Evolutionary conservation across 2,888 invertebrate species (phyloP).

Genomic region (Perdita meconis): DNA sequence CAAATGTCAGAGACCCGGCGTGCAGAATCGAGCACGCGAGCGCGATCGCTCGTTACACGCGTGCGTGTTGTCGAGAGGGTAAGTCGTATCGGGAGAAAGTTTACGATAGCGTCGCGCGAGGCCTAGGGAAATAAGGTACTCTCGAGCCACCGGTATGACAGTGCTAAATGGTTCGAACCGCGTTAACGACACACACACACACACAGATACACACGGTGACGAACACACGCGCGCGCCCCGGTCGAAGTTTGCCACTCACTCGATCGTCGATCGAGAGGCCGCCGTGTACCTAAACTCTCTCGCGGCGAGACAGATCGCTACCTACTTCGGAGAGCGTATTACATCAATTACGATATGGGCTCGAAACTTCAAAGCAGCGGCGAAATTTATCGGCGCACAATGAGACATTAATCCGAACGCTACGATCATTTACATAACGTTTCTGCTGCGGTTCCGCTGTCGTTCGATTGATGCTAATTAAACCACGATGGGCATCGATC

Average conservation of each 20-base stretch:
- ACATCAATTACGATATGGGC: slow-evolving; percentile 58
- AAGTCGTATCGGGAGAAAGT: slow-evolving; percentile 63
- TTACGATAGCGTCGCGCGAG: slow-evolving; percentile 48
- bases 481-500: slow-evolving; percentile 54
- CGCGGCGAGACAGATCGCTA: slow-evolving; percentile 38
- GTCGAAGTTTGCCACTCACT: slow-evolving; percentile 61
- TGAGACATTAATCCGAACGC: slow-evolving; percentile 53
- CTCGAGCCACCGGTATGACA: slow-evolving; percentile 59
- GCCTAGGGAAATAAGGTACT: slow-evolving; percentile 33
- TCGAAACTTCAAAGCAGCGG: slow-evolving; percentile 52
- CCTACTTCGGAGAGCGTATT: slow-evolving; percentile 38
- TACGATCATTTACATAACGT: slow-evolving; percentile 58
- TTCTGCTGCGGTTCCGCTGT: slow-evolving; percentile 12
- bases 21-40: slow-evolving; percentile 42
- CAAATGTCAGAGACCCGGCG: slow-evolving; percentile 70
- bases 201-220: too few species aligned
- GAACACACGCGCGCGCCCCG: not conserved
- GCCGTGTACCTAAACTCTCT: slow-evolving; percentile 2
- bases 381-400: slow-evolving; percentile 57
- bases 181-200: slow-evolving; percentile 58
- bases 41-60: slow-evolving; percentile 19
- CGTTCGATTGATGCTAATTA: slow-evolving; percentile 62
- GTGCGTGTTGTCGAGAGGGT: slow-evolving; percentile 16
- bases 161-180: slow-evolving; percentile 69
- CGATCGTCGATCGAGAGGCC: slow-evolving; percentile 32